Evolutionary conservation across 2,113 vertebrate genomes (phyloP), one percentile per base, ranked within the genome.

Genomic region (Dasypus novemcinctus): DNA sequence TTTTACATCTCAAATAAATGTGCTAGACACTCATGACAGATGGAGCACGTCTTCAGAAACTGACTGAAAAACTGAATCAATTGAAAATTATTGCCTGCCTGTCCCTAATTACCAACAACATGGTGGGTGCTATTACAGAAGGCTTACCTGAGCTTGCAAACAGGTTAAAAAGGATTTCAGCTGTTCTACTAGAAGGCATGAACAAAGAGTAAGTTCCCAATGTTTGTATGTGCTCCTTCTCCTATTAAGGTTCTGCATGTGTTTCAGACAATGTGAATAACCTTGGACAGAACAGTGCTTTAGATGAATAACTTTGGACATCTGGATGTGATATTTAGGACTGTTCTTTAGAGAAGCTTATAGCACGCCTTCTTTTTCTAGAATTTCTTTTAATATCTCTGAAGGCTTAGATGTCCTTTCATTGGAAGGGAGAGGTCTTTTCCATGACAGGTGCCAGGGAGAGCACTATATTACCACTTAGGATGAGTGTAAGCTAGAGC

Each of bases 111-210:
- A 98, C 99, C 97, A 98, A 98, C 97, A 99, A 98, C 96, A 98
- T 99, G 78, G 87, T 99, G 38, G 99, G 99, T 78, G 98, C 98
- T 78, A 82, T 98, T 7, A 98, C 98, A 94, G 98, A 98, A 89
- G 98, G 98, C 91, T 96, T 99, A 68, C 97, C 99, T 23, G 98
- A 98, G 49, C 98, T 99, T 91, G 97, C 98, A 43, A 98, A 98
- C 29, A 98, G 98, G 7, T 96, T 99, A 90, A 99, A 99, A 98
- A 99, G 97, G 97, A 99, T 99, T 98, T 98, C 98, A 57, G 61
- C 98, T 41, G 98, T 99, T 81, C 98, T 99, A 84, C 98, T 99
- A 69, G 99, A 99, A 92, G 99, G 98, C 95, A 99, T 99, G 99
- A 99, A 98, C 95, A 98, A 98, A 96, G 97, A 97, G 99, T 99